Evolutionary conservation across 64 coral and sea anemone genomes (phyloP).

Genomic region (Catalaphyllia jardinei): DNA sequence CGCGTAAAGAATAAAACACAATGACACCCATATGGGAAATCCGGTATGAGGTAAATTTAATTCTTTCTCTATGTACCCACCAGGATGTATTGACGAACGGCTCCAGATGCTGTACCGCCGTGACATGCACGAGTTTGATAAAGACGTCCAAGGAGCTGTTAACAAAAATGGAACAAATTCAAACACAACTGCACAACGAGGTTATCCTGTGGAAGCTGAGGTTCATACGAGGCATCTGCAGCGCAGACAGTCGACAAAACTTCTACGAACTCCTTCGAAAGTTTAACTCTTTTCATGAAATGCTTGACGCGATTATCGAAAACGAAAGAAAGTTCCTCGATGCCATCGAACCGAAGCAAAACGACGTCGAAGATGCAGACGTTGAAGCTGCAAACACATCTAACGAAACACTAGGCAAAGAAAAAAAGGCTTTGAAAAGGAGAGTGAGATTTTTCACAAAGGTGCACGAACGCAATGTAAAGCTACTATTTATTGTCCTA

Average conservation of each 20-base stretch:
- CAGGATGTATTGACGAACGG: background rate
- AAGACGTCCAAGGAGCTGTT: constrained; percentile 33
- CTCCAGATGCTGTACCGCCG: constrained; percentile 1
- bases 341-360: background rate
- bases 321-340: background rate
- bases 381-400: background rate
- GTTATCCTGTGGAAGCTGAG: constrained; percentile 52
- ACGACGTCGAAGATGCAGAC: background rate
- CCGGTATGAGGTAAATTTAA: background rate
- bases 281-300: constrained; percentile 24
- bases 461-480: constrained; percentile 14
- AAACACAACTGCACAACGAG: constrained; percentile 61
- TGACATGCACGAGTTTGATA: background rate
- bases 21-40: too few species aligned
- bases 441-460: constrained; percentile 23
- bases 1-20: too few species aligned
- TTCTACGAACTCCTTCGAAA: constrained; percentile 21
- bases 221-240: constrained; percentile 40
- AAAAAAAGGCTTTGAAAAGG: background rate
- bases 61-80: background rate
- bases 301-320: constrained; percentile 41
- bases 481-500: background rate
- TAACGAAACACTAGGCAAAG: background rate
- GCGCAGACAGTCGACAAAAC: constrained; percentile 24
- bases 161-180: constrained; percentile 42